Percentiles rank a stretch among this genome's conserved stretches.
Conservation (phyloP, 2,113 vertebrate genomes). For the Nothobranchius kuhntae region DNA sequence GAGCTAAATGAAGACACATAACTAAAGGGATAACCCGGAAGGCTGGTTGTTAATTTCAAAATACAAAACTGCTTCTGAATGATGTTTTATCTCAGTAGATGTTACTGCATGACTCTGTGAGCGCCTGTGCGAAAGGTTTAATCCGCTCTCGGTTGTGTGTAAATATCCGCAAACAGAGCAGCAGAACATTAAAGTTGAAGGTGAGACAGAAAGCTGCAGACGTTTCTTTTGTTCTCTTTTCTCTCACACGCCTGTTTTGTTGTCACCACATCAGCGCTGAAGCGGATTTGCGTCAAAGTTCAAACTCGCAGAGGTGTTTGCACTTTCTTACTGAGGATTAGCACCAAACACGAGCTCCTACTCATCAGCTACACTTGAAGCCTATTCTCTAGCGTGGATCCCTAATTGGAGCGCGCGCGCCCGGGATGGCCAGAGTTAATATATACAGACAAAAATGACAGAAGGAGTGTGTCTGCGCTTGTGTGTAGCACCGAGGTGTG, state of each 20-base stretch:
- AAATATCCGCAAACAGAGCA: no score
- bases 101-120: no score
- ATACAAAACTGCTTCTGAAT: no score
- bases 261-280: not conserved
- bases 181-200: not conserved
- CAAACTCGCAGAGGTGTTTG: not conserved
- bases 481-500: constrained; percentile 20
- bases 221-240: not conserved
- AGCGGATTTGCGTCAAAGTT: constrained; percentile 6
- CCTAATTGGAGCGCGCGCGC: constrained; percentile 7
- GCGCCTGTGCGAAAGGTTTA: no score
- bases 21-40: no score
- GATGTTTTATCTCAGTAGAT: no score
- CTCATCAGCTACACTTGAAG: constrained; percentile 55
- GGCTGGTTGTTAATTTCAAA: no score
- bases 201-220: not conserved
- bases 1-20: no score
- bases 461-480: not conserved
- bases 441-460: constrained; percentile 4
- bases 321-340: constrained; percentile 6
- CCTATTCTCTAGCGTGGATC: constrained; percentile 11
- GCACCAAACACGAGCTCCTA: not conserved
- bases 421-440: not conserved
- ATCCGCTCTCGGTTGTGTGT: no score
- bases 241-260: not conserved